Percentiles rank a stretch among this genome's conserved stretches.
These are phyloP conservation scores for Caenorhabditis doughertyi DNA, from an alignment of 2,888 invertebrate species.

Conservation along the genomic window DNA sequence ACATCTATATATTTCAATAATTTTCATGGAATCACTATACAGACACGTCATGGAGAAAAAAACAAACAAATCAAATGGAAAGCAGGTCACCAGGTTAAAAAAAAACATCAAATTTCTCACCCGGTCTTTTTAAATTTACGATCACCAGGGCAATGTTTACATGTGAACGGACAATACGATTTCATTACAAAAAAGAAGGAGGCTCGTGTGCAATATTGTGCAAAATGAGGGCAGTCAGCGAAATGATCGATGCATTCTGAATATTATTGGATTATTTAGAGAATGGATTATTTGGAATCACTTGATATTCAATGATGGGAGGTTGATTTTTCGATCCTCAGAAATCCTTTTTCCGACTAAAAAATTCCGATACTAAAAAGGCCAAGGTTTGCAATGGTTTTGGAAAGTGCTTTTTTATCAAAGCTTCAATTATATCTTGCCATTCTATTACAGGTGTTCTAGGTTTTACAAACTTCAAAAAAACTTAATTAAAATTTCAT, in stretches of 20 bases:
- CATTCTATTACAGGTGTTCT: too few species aligned
- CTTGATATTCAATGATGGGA: background rate
- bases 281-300: background rate
- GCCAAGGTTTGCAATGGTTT: too few species aligned
- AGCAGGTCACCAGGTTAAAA: too few species aligned
- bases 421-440: too few species aligned
- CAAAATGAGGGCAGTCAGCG: slow-evolving; percentile 82
- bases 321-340: too few species aligned
- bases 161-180: slow-evolving; percentile 81
- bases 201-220: slow-evolving; percentile 80
- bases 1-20: too few species aligned
- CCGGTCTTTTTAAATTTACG: slow-evolving; percentile 36
- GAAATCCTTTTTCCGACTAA: too few species aligned
- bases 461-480: background rate
- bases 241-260: slow-evolving; percentile 81
- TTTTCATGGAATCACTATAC: slow-evolving; percentile 29
- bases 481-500: too few species aligned
- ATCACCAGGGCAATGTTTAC: slow-evolving; percentile 72
- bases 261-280: background rate
- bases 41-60: slow-evolving; percentile 49
- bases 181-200: slow-evolving; percentile 83
- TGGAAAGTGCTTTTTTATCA: too few species aligned
- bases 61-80: too few species aligned
- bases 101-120: background rate
- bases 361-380: too few species aligned